phyloP scores from a whole-genome alignment of 2,888 invertebrate species.

The Chloroclysta siterata region DNA sequence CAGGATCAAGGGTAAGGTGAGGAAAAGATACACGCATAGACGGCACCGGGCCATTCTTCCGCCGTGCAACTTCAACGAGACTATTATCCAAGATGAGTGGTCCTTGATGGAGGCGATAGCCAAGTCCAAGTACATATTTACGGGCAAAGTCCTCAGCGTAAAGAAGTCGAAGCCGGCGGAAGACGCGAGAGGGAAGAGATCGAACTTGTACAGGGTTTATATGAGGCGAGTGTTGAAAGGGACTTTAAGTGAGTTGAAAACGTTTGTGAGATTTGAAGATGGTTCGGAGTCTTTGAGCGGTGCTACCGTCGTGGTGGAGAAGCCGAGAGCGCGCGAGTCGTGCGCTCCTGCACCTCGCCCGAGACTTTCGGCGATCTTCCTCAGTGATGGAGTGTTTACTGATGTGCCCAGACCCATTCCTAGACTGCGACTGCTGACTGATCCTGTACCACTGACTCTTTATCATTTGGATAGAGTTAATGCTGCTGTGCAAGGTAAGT shows the following conservation, averaged over 20 bases:
- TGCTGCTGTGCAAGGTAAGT: constrained; percentile 83
- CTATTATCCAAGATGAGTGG: constrained; percentile 80
- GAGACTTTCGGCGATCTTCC: constrained; percentile 77
- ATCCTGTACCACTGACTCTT: constrained; percentile 81
- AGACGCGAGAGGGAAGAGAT: constrained; percentile 59
- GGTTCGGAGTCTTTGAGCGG: constrained; percentile 68
- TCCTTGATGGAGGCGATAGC: constrained; percentile 80
- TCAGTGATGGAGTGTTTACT: constrained; percentile 66
- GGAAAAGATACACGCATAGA: constrained; percentile 74
- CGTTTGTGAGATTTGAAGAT: constrained; percentile 68
- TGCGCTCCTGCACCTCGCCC: constrained; percentile 77
- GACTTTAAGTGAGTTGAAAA: constrained; percentile 68
- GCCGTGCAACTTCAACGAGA: constrained; percentile 80
- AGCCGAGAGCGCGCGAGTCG: constrained; percentile 63
- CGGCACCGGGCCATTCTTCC: constrained; percentile 75
- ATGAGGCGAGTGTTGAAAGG: constrained; percentile 79
- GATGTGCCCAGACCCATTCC: constrained; percentile 61
- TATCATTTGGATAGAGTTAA: constrained; percentile 82
- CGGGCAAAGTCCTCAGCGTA: constrained; percentile 79
- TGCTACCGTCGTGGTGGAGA: constrained; percentile 69
- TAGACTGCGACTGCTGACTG: constrained; percentile 69
- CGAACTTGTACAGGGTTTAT: constrained; percentile 77
- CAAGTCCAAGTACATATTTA: constrained; percentile 81
- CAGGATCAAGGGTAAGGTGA: constrained; percentile 79
- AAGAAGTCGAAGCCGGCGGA: constrained; percentile 69